phyloP scores from a whole-genome alignment of 2,888 invertebrate species.

The Hartigia nigra region DNA sequence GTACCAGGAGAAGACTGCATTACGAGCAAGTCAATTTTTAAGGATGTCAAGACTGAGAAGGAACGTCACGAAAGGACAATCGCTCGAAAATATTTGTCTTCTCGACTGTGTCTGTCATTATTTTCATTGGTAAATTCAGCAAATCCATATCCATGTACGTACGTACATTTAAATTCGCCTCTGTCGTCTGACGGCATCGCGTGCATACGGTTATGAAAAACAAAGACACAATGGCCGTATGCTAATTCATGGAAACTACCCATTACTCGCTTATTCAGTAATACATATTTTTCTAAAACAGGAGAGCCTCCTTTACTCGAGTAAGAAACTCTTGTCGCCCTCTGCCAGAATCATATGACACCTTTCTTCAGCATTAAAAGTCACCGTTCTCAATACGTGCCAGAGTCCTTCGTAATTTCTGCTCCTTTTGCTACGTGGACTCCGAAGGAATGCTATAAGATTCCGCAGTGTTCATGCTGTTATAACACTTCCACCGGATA shows the following conservation, averaged over 20 bases:
- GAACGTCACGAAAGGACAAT: not conserved
- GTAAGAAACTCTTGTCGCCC: not conserved
- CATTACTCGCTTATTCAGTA: not conserved
- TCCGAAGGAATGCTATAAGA: conserved; percentile 26
- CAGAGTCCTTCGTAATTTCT: conserved; percentile 30
- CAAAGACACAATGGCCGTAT: not conserved
- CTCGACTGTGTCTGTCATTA: not conserved
- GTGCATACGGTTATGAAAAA: not conserved
- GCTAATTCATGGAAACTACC: not conserved
- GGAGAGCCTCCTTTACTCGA: not conserved
- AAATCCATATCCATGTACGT: not conserved
- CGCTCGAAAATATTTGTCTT: not conserved
- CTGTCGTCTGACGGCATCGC: not conserved
- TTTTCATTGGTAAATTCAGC: not conserved
- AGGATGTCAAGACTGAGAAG: not conserved
- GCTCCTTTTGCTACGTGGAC: conserved; percentile 37
- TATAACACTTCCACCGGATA: not conserved
- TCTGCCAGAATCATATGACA: not conserved
- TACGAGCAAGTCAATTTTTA: not conserved
- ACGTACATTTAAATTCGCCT: not conserved
- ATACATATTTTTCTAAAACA: not conserved
- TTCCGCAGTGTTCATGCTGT: not conserved
- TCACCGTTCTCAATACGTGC: not conserved
- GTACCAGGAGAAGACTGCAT: conserved; percentile 21
- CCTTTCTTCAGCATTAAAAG: not conserved